Conservation (phyloP, 2,888 invertebrate species). For the Spialia ferax region DNA sequence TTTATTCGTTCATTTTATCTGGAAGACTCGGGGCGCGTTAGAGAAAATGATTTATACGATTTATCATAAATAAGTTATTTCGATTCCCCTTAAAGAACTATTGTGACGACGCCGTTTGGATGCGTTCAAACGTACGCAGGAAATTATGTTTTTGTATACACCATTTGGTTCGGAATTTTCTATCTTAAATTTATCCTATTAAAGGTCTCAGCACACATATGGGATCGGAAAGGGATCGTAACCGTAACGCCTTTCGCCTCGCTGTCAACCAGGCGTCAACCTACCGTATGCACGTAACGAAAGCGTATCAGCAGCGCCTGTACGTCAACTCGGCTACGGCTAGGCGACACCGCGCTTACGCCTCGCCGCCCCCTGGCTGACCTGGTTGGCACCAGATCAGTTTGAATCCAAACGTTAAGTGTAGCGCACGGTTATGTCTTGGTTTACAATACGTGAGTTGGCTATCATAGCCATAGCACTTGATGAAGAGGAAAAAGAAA, state of each 20-base stretch:
- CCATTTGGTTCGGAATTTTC: slow-evolving; percentile 3
- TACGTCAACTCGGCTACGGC: slow-evolving; percentile 48
- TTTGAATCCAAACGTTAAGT: slow-evolving; percentile 44
- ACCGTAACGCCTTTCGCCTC: slow-evolving; percentile 27
- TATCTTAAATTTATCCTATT: neutral
- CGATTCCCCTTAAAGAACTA: slow-evolving; percentile 74
- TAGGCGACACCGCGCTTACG: slow-evolving; percentile 42
- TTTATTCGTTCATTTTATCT: slow-evolving; percentile 83
- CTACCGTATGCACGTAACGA: slow-evolving; percentile 43
- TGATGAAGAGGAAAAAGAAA: slow-evolving; percentile 36
- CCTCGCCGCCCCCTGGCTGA: slow-evolving; percentile 30
- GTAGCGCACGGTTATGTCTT: slow-evolving; percentile 45
- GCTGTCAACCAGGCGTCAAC: slow-evolving; percentile 19
- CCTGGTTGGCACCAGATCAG: slow-evolving; percentile 27
- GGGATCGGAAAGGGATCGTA: slow-evolving; percentile 39
- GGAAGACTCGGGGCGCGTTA: slow-evolving; percentile 70
- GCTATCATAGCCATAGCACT: slow-evolving; percentile 43
- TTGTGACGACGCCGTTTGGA: slow-evolving; percentile 47
- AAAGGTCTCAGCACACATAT: slow-evolving; percentile 25
- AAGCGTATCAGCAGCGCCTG: slow-evolving; percentile 43
- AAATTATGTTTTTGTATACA: slow-evolving; percentile 28
- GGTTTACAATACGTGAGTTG: slow-evolving; percentile 48
- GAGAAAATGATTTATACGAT: slow-evolving; percentile 83
- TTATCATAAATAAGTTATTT: slow-evolving; percentile 85
- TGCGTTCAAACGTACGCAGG: slow-evolving; percentile 21